A percentile compares a stretch with the other conserved stretches of the same genome.
Evolutionary conservation across 2,888 invertebrate genomes (phyloP).

Genomic region (Diadegma fenestrale): DNA sequence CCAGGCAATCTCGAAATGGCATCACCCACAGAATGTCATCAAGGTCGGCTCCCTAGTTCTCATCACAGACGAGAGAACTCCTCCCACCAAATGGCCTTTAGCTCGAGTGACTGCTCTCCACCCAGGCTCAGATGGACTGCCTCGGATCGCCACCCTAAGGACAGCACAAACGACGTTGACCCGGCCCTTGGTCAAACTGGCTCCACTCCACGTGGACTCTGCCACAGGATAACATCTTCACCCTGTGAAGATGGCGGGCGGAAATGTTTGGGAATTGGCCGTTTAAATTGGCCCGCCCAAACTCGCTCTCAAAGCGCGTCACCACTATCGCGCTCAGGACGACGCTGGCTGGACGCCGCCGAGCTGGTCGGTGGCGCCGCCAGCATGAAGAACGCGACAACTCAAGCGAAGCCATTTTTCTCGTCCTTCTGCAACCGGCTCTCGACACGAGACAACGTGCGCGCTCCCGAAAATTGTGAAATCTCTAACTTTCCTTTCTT

Average conservation of each 20-base stretch:
- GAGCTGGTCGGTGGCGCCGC: no score
- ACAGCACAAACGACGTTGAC: slow-evolving; percentile 3
- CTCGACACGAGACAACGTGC: no score
- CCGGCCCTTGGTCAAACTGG: slow-evolving; percentile 30
- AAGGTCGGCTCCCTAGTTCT: slow-evolving; percentile 20
- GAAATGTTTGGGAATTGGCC: no score
- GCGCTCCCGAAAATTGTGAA: no score
- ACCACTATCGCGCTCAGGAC: no score
- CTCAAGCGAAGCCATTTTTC: no score
- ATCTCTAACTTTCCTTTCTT: no score
- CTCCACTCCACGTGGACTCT: not conserved
- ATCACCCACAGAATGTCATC: not conserved
- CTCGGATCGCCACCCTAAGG: slow-evolving; percentile 2
- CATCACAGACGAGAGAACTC: slow-evolving; percentile 9
- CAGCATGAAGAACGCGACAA: no score
- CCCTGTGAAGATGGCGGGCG: slow-evolving; percentile 11
- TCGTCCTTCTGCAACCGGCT: no score
- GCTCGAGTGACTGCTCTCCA: slow-evolving; percentile 16
- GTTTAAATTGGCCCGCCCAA: no score
- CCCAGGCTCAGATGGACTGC: slow-evolving; percentile 9
- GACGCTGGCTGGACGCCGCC: no score
- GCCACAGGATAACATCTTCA: not conserved
- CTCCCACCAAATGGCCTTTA: slow-evolving; percentile 13
- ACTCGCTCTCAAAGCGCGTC: no score
- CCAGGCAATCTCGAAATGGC: slow-evolving; percentile 27